Conservation (phyloP, 2,888 invertebrate genomes). For the Amblyteles armatorius region DNA sequence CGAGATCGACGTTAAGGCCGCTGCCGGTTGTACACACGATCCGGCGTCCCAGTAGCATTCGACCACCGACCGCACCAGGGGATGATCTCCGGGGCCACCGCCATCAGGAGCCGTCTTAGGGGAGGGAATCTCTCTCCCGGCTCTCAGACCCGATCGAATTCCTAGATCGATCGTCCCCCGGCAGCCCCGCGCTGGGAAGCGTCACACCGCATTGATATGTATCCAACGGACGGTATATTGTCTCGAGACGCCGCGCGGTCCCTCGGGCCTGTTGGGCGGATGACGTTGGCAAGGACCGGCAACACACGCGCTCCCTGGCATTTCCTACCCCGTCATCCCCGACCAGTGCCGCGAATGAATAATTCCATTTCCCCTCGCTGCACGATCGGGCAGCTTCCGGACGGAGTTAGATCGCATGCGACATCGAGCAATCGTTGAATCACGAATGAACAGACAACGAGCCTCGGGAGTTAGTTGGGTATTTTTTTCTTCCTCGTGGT, state of each 20-base stretch:
- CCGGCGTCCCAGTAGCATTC: conserved; percentile 58
- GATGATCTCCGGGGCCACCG: background rate
- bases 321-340: background rate
- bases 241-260: conserved; percentile 53
- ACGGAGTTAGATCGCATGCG: background rate
- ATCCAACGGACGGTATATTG: conserved; percentile 52
- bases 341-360: conserved; percentile 17
- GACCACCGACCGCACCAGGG: conserved; percentile 2
- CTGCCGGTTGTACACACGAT: conserved; percentile 57
- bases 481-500: no score
- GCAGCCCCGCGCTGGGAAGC: background rate
- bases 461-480: background rate
- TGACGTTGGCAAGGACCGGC: conserved; percentile 29
- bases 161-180: conserved; percentile 48
- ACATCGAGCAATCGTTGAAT: background rate
- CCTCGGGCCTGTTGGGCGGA: conserved; percentile 48
- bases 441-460: conserved; percentile 8
- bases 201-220: conserved; percentile 54
- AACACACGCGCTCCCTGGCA: background rate
- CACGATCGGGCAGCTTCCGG: background rate
- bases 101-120: conserved; percentile 24
- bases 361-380: conserved; percentile 23
- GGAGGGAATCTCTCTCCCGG: conserved; percentile 41
- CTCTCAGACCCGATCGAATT: conserved; percentile 55
- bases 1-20: conserved; percentile 65